A percentile compares a stretch with the other conserved stretches of the same genome.
phyloP scores from a whole-genome alignment of 2,113 vertebrate species.

The Atlantisia rogersi region DNA sequence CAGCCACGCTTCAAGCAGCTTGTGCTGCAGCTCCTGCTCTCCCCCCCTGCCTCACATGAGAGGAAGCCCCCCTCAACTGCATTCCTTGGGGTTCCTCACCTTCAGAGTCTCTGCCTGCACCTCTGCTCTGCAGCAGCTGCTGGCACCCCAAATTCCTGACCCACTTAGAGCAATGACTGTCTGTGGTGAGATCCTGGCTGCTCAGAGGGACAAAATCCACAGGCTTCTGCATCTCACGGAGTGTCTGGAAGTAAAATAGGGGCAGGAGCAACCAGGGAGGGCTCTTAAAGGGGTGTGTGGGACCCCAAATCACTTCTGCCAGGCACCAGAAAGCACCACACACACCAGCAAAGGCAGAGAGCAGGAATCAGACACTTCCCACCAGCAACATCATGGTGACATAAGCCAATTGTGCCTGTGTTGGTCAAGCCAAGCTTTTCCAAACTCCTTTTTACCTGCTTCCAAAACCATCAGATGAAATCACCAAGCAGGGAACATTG shows the following conservation, averaged over 20 bases:
- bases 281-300: background rate
- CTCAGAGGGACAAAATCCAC: fast-evolving
- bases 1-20: background rate
- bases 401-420: fast-evolving
- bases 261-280: background rate
- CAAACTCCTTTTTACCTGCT: fast-evolving
- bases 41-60: background rate
- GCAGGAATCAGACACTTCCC: background rate
- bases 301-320: background rate
- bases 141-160: background rate
- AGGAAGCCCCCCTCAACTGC: fast-evolving
- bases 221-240: background rate
- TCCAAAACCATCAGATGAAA: background rate
- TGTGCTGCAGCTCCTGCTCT: background rate
- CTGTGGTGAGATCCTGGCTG: background rate
- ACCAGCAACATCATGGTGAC: fast-evolving
- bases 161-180: background rate
- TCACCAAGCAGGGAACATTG: fast-evolving
- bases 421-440: background rate
- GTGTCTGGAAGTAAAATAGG: fast-evolving
- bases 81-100: background rate
- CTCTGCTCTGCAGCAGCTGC: background rate
- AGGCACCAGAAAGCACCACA: background rate
- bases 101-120: background rate
- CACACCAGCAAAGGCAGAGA: fast-evolving